Percentiles rank a stretch among this genome's conserved stretches.
phyloP scores from a whole-genome alignment of 2,797 vertebrate species.

The Selene dorsalis region DNA sequence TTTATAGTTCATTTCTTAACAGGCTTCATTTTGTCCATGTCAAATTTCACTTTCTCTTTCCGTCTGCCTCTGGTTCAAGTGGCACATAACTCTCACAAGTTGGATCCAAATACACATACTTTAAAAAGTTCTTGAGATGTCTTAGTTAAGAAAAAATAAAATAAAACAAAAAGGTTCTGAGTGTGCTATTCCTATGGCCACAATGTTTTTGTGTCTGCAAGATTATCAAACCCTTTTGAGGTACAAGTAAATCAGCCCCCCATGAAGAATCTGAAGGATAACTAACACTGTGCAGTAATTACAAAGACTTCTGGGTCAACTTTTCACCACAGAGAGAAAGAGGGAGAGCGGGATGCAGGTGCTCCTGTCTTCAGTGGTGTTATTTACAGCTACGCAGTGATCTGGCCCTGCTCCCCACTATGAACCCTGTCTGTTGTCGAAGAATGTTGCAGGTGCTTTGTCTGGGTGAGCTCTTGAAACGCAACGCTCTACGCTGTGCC shows the following conservation, averaged over 20 bases:
- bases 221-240: constrained; percentile 30
- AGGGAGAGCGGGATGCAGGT: constrained; percentile 46
- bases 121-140: constrained; percentile 35
- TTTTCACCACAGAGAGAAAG: constrained; percentile 15
- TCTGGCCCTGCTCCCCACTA: constrained; percentile 39
- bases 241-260: constrained; percentile 4
- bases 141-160: constrained; percentile 30
- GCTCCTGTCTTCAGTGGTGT: constrained; percentile 40
- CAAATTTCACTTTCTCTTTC: constrained; percentile 55
- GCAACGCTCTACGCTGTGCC: constrained; percentile 21
- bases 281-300: constrained; percentile 1
- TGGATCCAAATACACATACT: constrained; percentile 41
- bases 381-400: constrained; percentile 62
- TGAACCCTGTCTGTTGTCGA: constrained; percentile 61
- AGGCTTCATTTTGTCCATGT: constrained; percentile 68
- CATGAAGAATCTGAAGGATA: constrained; percentile 13
- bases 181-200: constrained; percentile 5
- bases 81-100: constrained; percentile 54
- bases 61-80: constrained; percentile 41
- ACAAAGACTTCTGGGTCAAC: constrained; percentile 27
- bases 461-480: constrained; percentile 46
- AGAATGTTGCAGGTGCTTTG: constrained; percentile 72
- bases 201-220: constrained; percentile 15
- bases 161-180: constrained; percentile 7
- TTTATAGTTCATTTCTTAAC: constrained; percentile 74